These are phyloP conservation scores for Ovis canadensis DNA, from an alignment of 2,113 vertebrate species.

Conservation along the genomic window DNA sequence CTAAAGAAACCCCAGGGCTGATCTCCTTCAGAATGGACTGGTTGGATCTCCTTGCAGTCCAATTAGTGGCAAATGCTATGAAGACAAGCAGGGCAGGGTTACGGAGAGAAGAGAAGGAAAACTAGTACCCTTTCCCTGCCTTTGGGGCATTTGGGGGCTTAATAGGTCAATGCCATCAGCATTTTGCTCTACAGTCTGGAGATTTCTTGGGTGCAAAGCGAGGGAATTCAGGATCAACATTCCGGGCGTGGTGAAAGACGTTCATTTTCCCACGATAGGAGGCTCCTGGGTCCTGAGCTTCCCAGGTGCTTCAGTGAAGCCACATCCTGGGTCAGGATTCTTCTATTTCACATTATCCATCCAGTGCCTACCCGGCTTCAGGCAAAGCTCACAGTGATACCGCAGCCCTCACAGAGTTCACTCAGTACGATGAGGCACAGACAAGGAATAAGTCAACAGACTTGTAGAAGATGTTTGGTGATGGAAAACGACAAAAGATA, in stretches of 20 bases:
- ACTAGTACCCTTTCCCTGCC: not conserved
- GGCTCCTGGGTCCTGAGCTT: not conserved
- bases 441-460: not conserved
- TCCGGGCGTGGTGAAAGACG: not conserved
- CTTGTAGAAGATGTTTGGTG: fast-evolving
- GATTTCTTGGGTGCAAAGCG: not conserved
- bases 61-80: not conserved
- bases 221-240: not conserved
- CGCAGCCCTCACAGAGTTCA: fast-evolving
- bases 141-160: not conserved
- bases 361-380: not conserved
- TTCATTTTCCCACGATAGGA: not conserved
- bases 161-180: not conserved
- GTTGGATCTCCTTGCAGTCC: too few relatives aligned
- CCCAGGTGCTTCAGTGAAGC: not conserved
- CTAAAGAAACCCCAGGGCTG: too few relatives aligned
- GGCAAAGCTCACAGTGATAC: not conserved
- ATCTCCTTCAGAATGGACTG: too few relatives aligned
- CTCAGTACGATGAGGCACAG: too few relatives aligned
- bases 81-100: not conserved
- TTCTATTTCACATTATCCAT: not conserved
- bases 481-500: not conserved
- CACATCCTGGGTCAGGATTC: not conserved
- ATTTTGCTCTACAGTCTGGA: not conserved
- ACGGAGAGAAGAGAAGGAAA: not conserved